phyloP scores from a whole-genome alignment of 1,140 invertebrate genomes.

The Nephila pilipes region DNA sequence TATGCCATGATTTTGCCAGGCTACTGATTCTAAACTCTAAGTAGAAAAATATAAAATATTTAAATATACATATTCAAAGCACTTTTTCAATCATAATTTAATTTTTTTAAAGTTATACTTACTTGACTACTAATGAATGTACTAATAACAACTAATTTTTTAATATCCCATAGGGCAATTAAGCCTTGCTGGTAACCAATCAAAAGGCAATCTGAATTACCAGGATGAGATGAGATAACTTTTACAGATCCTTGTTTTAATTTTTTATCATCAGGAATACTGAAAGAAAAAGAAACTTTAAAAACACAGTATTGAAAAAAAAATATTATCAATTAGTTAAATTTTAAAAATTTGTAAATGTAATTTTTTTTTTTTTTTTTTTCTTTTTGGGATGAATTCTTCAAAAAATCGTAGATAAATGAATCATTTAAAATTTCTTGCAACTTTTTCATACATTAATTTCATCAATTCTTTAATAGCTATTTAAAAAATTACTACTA shows the following conservation, averaged over 20 bases:
- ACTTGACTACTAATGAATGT: slow-evolving; percentile 82
- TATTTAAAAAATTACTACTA: no score
- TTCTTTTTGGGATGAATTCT: no score
- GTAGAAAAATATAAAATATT: background rate
- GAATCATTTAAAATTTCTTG: no score
- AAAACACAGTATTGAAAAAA: background rate
- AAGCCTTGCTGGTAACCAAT: slow-evolving; percentile 96
- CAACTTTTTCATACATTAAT: no score
- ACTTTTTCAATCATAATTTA: background rate
- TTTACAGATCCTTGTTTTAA: slow-evolving; percentile 97
- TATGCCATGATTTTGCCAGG: slow-evolving; percentile 88
- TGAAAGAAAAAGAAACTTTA: slow-evolving; percentile 81
- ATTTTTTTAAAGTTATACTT: background rate
- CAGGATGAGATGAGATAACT: slow-evolving; percentile 91
- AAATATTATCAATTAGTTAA: no score
- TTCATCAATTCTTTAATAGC: no score
- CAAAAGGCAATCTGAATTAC: slow-evolving; percentile 89
- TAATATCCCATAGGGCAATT: slow-evolving; percentile 94
- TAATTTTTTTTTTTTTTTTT: no score
- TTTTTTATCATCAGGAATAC: slow-evolving; percentile 96
- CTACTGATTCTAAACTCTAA: slow-evolving; percentile 95
- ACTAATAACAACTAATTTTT: slow-evolving; percentile 85
- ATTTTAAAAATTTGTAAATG: no score
- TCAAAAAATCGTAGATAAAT: no score
- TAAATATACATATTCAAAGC: background rate